Base-by-base conservation (phyloP, 1,140 invertebrate genomes). In the Sinonovacula constricta region DNA sequence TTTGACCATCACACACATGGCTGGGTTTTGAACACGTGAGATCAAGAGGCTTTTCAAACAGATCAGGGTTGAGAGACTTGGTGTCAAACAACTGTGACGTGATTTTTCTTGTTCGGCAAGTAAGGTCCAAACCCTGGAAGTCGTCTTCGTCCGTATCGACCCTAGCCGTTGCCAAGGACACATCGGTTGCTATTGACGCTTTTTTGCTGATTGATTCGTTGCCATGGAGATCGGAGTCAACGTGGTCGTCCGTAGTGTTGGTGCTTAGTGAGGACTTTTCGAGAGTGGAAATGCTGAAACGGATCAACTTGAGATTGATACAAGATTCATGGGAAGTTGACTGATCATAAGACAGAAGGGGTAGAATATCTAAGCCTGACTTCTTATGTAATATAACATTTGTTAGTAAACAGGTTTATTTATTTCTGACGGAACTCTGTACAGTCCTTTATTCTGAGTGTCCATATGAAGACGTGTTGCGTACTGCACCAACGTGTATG, bases 81-180 rank as follows among this genome's bases (percentile, higher is more conserved):
- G 69, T 72, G 24, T 72, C 69, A 62, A 72, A 72, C n/a, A 72
- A 39, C 34, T 72, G 69, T 18, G 69, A 72, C 4, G 12, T 72
- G 18, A 72, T 72, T 49, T 72, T 72, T 28, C 71, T 33, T 3
- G 71, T 63, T 24, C 60, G 49, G 0, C 65, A 60, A 7, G 71
- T 66, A 22, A 75, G 62, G 30, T 75, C 71, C 22, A 75, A 45
- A 26, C 71, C 71, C 30, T 75, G 71, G 22, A 57, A 75, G n/a
- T 75, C 51, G 14, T 75, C 71, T 10, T 75, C 71, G 10, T 75
- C 71, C 7, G 69, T 72, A 36, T 72, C 69, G 1, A 72, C 57
- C 5, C 69, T 33, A 14, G 69, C 30, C 5, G 69, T 72, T 72
- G 69, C 69, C 24, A 72, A 39, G 33, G 69, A 72, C 15, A 72